Evolutionary conservation across 64 coral and sea anemone species (phyloP).

Genomic region (Pocillopora verrucosa): DNA sequence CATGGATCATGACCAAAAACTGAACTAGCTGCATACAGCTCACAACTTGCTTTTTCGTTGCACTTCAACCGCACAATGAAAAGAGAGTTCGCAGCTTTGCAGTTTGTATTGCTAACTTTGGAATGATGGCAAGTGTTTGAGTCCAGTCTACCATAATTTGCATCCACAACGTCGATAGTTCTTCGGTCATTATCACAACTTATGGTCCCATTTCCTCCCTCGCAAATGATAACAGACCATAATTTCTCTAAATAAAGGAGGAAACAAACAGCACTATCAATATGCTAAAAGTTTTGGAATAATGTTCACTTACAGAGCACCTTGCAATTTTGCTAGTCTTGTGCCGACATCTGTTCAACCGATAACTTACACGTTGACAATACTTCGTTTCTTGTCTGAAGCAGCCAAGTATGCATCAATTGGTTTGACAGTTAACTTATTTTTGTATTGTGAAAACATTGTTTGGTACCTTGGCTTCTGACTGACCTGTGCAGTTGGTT

Average conservation of each 20-base stretch:
- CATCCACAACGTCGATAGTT: neutral
- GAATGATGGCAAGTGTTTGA: neutral
- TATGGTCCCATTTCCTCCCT: neutral
- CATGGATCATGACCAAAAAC: slow-evolving; percentile 11
- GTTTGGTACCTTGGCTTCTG: too few relatives aligned
- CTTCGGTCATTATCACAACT: neutral
- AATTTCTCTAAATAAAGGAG: neutral
- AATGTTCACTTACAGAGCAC: too few relatives aligned
- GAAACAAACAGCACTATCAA: neutral
- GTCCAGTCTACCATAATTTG: neutral
- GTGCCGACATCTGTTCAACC: too few relatives aligned
- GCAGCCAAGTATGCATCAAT: too few relatives aligned
- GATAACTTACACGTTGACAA: too few relatives aligned
- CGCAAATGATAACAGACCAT: neutral
- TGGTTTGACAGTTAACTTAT: too few relatives aligned
- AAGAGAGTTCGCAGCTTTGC: neutral
- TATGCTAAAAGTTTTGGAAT: too few relatives aligned
- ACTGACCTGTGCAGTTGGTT: too few relatives aligned
- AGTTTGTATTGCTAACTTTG: neutral
- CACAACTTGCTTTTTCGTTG: neutral
- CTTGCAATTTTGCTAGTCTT: too few relatives aligned
- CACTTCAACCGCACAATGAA: neutral
- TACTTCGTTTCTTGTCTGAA: too few relatives aligned
- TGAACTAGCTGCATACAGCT: neutral
- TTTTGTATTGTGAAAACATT: too few relatives aligned